Conservation (phyloP, 2,113 vertebrate species). For the Gnathonemus echidnorhynchus region DNA sequence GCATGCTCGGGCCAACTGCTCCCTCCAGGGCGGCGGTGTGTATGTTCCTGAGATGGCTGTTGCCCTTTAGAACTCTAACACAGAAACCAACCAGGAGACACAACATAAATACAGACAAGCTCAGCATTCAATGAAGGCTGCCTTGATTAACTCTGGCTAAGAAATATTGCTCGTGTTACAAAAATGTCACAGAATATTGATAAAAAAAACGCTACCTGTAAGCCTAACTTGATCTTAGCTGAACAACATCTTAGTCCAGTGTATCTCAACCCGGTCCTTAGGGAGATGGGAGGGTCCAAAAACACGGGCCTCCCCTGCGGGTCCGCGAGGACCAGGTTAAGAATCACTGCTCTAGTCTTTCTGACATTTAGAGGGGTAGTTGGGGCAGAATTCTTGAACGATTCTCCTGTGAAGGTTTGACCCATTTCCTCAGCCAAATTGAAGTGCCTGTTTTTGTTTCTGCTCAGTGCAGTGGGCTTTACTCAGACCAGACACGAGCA, state of each 20-base stretch:
- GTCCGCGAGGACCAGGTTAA: neutral
- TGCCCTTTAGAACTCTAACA: constrained; percentile 75
- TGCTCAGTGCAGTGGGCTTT: neutral
- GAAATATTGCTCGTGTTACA: neutral
- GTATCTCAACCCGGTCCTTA: neutral
- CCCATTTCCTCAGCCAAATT: neutral
- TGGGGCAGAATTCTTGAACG: neutral
- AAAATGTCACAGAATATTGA: neutral
- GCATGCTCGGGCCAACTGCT: constrained; percentile 66
- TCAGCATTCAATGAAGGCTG: neutral
- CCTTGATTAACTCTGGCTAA: neutral
- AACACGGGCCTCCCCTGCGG: neutral
- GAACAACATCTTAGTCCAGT: neutral
- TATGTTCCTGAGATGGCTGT: constrained; percentile 67
- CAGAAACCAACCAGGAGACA: neutral
- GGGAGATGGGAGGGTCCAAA: neutral
- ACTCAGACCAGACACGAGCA: neutral
- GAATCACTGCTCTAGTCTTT: neutral
- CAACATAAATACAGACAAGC: neutral
- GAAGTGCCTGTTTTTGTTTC: neutral
- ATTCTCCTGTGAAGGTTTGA: neutral
- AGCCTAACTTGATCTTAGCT: neutral
- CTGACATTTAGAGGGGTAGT: neutral
- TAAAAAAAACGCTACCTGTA: neutral
- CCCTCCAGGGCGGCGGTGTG: constrained; percentile 74